Evolutionary conservation across 1,140 invertebrate species (phyloP).

Genomic region (Eciton burchellii): DNA sequence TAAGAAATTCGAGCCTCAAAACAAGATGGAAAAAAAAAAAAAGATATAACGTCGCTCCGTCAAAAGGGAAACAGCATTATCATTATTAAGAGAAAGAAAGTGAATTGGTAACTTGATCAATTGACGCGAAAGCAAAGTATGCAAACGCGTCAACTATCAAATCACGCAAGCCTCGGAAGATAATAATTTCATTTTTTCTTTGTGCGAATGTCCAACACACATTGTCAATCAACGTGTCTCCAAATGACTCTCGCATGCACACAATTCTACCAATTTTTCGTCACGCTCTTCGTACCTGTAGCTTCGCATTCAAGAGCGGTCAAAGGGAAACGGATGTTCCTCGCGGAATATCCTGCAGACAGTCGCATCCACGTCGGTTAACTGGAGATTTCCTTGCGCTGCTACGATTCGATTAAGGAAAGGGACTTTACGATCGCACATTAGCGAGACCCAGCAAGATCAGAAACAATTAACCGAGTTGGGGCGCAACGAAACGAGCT

Average conservation of each 20-base stretch:
- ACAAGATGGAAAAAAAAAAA: neutral
- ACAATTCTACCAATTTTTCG: slow-evolving; percentile 53
- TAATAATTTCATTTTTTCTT: slow-evolving; percentile 53
- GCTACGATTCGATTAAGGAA: too few species aligned
- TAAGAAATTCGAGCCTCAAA: slow-evolving; percentile 1
- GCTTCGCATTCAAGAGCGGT: slow-evolving; percentile 28
- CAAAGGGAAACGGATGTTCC: slow-evolving; percentile 20
- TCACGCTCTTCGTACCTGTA: slow-evolving; percentile 51
- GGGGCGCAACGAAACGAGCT: neutral
- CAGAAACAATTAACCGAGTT: neutral
- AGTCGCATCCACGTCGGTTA: too few species aligned
- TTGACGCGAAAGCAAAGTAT: slow-evolving; percentile 21
- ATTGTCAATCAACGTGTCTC: slow-evolving; percentile 60
- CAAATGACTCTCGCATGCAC: slow-evolving; percentile 46
- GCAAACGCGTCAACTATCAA: slow-evolving; percentile 23
- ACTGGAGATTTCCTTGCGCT: too few species aligned
- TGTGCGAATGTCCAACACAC: slow-evolving; percentile 65
- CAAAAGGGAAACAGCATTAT: slow-evolving; percentile 5
- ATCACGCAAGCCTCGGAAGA: slow-evolving; percentile 21
- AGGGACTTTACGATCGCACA: too few species aligned
- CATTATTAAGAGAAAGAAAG: slow-evolving; percentile 1
- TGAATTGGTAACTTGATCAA: slow-evolving; percentile 5
- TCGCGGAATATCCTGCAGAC: slow-evolving; percentile 25
- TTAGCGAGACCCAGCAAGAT: too few species aligned
- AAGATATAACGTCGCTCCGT: slow-evolving; percentile 26